phyloP scores from a whole-genome alignment of 2,888 invertebrate species.

The Trichopoda pennipes region DNA sequence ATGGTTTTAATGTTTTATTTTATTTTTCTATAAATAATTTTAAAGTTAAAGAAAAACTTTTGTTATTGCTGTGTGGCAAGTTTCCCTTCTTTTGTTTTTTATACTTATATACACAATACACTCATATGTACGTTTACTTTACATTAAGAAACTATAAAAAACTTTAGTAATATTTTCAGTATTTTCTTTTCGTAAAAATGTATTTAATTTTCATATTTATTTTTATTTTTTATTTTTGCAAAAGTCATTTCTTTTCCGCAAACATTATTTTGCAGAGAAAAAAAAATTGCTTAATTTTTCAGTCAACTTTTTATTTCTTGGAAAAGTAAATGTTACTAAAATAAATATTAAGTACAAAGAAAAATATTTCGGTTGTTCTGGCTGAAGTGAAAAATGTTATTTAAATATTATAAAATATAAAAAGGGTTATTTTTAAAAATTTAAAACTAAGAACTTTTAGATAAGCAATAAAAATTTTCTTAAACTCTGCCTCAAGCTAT shows the following conservation, averaged over 20 bases:
- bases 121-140: not conserved
- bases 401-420: slow-evolving; percentile 1
- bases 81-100: slow-evolving; percentile 14
- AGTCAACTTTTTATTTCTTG: slow-evolving; percentile 51
- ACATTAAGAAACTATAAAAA: slow-evolving; percentile 27
- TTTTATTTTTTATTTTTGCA: slow-evolving; percentile 21
- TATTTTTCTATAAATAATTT: slow-evolving; percentile 41
- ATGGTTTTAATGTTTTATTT: slow-evolving; percentile 34
- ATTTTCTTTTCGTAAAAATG: slow-evolving; percentile 1
- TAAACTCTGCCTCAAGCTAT: too few species aligned
- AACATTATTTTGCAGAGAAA: slow-evolving; percentile 49
- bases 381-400: slow-evolving; percentile 6
- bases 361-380: slow-evolving; percentile 1
- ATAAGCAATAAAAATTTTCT: too few species aligned
- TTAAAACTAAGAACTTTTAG: too few species aligned
- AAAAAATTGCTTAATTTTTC: slow-evolving; percentile 1
- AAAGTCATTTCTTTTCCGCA: slow-evolving; percentile 49
- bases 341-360: slow-evolving; percentile 53
- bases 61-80: slow-evolving; percentile 22
- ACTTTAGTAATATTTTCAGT: slow-evolving; percentile 52
- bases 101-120: too few species aligned
- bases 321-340: slow-evolving; percentile 56
- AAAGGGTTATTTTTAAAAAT: too few species aligned
- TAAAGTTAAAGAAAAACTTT: slow-evolving; percentile 52
- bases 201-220: slow-evolving; percentile 33